Evolutionary conservation across 2,888 invertebrate genomes (phyloP).

Genomic region (Mechanitis messenoides): DNA sequence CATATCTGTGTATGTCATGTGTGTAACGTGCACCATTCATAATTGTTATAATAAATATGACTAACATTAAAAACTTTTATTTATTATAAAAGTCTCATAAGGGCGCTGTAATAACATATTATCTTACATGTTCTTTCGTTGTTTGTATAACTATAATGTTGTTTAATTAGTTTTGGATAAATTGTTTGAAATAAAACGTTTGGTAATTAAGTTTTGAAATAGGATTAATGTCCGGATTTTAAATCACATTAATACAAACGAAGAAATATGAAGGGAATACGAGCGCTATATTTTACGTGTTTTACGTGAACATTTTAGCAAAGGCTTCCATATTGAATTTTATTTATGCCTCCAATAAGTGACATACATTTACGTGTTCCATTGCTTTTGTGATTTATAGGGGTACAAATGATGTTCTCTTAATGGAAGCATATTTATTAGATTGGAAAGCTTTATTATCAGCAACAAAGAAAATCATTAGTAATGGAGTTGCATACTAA

Average conservation of each 20-base stretch:
- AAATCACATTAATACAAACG: constrained; percentile 41
- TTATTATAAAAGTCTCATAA: too few species aligned
- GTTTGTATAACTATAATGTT: too few species aligned
- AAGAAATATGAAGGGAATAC: constrained; percentile 59
- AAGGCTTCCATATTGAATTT: constrained; percentile 57
- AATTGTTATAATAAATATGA: too few species aligned
- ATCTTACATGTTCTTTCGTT: too few species aligned
- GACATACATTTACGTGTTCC: constrained; percentile 45
- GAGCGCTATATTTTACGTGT: constrained; percentile 53
- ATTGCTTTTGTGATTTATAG: constrained; percentile 44
- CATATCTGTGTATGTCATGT: neutral
- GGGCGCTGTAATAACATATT: too few species aligned
- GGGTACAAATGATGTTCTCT: constrained; percentile 2
- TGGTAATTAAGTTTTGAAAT: constrained; percentile 10
- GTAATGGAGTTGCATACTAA: too few species aligned
- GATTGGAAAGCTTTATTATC: constrained; percentile 15
- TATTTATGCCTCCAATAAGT: constrained; percentile 63
- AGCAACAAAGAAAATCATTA: neutral
- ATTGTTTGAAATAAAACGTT: neutral
- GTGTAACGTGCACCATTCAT: neutral
- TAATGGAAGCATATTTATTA: constrained; percentile 16
- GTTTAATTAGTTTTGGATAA: too few species aligned
- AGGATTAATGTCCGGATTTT: constrained; percentile 6
- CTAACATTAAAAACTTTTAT: too few species aligned
- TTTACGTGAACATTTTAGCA: constrained; percentile 59